Conservation (phyloP, 2,797 vertebrate genomes). For the Rhinoraja longicauda region DNA sequence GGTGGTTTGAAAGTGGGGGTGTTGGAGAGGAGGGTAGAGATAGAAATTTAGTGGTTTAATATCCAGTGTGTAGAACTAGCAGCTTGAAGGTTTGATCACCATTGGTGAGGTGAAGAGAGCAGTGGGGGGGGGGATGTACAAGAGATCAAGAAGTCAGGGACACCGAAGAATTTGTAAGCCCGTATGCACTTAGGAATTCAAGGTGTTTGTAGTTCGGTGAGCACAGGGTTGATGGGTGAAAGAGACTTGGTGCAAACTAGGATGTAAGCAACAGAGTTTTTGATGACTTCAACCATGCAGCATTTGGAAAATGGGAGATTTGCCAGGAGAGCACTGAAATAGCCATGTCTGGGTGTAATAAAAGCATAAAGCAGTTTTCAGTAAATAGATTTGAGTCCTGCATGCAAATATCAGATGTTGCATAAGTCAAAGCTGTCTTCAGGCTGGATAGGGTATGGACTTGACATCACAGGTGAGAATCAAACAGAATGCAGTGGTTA, state of each 20-base stretch:
- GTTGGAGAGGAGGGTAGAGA: no score
- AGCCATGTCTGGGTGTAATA: neutral
- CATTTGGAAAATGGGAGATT: neutral
- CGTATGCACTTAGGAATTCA: neutral
- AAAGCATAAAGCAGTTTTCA: neutral
- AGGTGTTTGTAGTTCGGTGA: neutral
- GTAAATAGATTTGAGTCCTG: neutral
- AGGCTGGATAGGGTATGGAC: neutral
- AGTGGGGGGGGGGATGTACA: neutral
- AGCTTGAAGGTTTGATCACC: neutral
- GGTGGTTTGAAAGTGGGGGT: neutral
- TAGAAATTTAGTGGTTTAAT: neutral
- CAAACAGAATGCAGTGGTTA: neutral
- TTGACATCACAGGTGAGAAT: neutral
- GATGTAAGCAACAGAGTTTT: neutral
- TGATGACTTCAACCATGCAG: neutral
- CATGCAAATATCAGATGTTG: neutral
- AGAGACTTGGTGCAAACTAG: neutral
- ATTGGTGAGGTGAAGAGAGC: neutral
- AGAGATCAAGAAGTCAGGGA: neutral
- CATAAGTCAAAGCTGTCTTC: neutral
- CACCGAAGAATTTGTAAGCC: neutral
- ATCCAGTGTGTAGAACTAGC: neutral
- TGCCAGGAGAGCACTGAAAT: neutral
- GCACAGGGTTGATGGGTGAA: neutral